Evolutionary conservation across 2,113 vertebrate genomes (phyloP), one percentile per base, ranked within the genome.

Genomic region (Picathartes gymnocephalus): DNA sequence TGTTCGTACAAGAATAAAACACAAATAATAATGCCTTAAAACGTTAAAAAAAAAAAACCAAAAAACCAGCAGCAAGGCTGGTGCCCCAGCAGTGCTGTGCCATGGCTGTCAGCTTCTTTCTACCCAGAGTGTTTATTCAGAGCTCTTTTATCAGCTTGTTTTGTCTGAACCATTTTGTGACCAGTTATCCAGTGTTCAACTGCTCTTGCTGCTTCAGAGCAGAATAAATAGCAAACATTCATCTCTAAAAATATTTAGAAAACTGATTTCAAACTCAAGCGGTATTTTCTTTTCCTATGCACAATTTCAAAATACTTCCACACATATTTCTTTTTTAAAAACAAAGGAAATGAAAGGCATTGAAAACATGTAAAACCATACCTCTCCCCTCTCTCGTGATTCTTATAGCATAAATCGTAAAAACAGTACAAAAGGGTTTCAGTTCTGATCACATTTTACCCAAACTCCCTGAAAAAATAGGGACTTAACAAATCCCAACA

Each of bases 81-180:
- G n/a, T 4, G 18, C 6, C 19, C 3, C 1, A 37, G 57, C 22
- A 24, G 15, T 1, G 54, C 61, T 17, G 8, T 45, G 18, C 1
- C 2, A 2, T 11, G 13, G 50, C 31, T 28, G 11, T 8, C 0
- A 1, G 17, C 15, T 33, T 48, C 37, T 30, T 39, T 56, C 53
- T 25, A 0, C 5, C 9, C 15, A 9, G 1, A 28, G 15, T 4
- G 50, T n/a, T 91, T 33, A 65, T 48, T 57, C 62, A 58, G 9
- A 80, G 57, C 22, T 85, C 31, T 40, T 57, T 44, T 12, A 50
- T 16, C 57, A 42, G 58, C 31, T 51, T 39, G 6, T 47, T 35
- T 47, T 13, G 27, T 57, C 66, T 17, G 40, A 74, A 33, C 21
- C 30, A 8, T 19, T 69, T 21, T 17, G 27, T 22, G 33, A 35